These are phyloP conservation scores for Epinephelus malabaricus DNA, from an alignment of 2,797 vertebrate genomes.

Conservation along the genomic window DNA sequence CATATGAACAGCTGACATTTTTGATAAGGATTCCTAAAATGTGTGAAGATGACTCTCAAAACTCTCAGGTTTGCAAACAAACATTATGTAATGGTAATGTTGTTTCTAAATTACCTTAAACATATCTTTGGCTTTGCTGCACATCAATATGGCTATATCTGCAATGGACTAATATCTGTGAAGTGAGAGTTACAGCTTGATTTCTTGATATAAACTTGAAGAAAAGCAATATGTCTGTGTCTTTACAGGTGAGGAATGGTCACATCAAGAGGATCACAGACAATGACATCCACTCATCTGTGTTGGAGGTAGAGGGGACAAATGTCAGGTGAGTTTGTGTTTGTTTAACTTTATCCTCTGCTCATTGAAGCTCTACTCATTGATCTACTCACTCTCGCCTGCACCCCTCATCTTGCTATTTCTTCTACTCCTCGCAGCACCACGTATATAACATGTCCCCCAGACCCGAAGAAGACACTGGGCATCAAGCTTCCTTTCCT, in stretches of 20 bases:
- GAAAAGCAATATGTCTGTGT: not conserved
- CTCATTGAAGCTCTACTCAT: not conserved
- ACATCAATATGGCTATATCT: not conserved
- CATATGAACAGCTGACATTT: too few relatives aligned
- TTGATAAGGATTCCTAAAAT: too few relatives aligned
- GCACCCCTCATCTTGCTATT: not conserved
- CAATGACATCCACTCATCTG: conserved; percentile 97
- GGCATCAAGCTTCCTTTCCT: conserved; percentile 97
- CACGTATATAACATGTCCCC: conserved; percentile 98
- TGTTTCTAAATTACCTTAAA: too few relatives aligned
- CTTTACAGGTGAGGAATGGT: conserved; percentile 93
- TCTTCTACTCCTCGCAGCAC: conserved; percentile 84
- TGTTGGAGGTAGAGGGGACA: conserved; percentile 95
- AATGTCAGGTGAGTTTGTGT: conserved; percentile 92
- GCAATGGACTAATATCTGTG: not conserved
- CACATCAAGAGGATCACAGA: conserved; percentile 97
- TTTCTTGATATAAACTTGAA: not conserved
- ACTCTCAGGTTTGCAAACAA: too few relatives aligned
- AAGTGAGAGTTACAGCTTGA: not conserved
- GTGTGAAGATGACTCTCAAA: too few relatives aligned
- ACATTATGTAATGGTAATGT: too few relatives aligned
- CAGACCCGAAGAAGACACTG: conserved; percentile 96
- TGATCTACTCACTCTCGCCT: not conserved
- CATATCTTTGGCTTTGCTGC: too few relatives aligned
- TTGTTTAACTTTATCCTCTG: not conserved